phyloP scores from a whole-genome alignment of 2,797 vertebrate species.

The Strix occidentalis region DNA sequence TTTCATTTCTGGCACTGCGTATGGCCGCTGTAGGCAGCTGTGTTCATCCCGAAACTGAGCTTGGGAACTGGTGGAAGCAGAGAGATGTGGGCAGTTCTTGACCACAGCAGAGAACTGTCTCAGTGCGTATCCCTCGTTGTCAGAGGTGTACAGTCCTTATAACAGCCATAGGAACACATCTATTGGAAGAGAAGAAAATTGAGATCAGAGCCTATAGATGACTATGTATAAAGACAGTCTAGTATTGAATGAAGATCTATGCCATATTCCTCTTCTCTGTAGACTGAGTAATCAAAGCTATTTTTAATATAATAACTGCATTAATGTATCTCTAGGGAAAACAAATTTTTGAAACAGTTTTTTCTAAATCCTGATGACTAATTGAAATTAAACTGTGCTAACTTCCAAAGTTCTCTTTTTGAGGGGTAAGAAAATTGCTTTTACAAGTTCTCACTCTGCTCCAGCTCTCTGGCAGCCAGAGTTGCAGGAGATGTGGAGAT shows the following conservation, averaged over 20 bases:
- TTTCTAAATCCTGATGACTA: background rate
- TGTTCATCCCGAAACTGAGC: background rate
- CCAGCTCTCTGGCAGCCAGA: slow-evolving; percentile 19
- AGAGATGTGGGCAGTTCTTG: background rate
- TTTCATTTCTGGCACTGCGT: background rate
- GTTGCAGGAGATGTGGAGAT: slow-evolving; percentile 15
- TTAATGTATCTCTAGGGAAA: background rate
- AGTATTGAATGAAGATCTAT: background rate
- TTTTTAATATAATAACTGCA: background rate
- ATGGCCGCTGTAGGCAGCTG: background rate
- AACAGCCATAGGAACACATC: background rate
- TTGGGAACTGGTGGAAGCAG: background rate
- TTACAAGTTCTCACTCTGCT: slow-evolving; percentile 23
- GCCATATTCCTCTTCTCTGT: background rate
- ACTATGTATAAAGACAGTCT: background rate
- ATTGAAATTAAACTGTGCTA: background rate
- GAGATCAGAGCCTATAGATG: background rate
- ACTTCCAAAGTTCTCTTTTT: background rate
- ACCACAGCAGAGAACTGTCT: background rate
- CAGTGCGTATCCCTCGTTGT: fast-evolving
- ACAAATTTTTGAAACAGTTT: background rate
- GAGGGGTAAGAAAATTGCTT: background rate
- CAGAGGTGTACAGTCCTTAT: background rate
- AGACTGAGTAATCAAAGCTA: background rate
- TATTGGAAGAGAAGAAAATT: background rate